A percentile compares a stretch with the other conserved stretches of the same genome.
phyloP scores from a whole-genome alignment of 2,113 vertebrate genomes.

The Nerophis lumbriciformis region DNA sequence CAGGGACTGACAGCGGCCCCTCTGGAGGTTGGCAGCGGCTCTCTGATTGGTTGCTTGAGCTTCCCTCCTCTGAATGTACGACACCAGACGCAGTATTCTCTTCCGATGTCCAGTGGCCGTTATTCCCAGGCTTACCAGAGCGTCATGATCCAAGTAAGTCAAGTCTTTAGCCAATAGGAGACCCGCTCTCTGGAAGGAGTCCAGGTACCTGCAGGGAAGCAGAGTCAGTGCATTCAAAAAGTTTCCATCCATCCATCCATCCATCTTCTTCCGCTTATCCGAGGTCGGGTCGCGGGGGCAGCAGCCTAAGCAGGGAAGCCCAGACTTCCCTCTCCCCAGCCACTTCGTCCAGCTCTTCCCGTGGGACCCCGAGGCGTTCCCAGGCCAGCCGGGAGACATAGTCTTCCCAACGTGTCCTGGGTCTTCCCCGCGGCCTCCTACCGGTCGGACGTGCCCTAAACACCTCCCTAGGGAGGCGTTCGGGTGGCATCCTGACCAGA shows the following conservation, averaged over 20 bases:
- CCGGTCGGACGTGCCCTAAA: too few species aligned
- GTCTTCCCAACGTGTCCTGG: too few species aligned
- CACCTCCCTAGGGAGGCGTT: too few species aligned
- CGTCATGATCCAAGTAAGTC: slow-evolving; percentile 71
- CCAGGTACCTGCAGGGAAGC: slow-evolving; percentile 68
- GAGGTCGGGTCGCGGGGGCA: too few species aligned
- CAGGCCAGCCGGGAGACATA: too few species aligned
- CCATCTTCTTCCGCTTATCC: too few species aligned
- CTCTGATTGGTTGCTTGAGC: slow-evolving; percentile 33
- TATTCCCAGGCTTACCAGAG: slow-evolving; percentile 81
- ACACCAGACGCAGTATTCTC: slow-evolving; percentile 81
- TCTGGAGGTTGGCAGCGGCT: slow-evolving; percentile 9
- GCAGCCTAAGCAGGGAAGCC: too few species aligned
- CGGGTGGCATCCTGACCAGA: too few species aligned
- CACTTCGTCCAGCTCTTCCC: too few species aligned
- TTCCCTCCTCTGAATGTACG: slow-evolving; percentile 51
- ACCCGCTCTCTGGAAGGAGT: slow-evolving; percentile 78
- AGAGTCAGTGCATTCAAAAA: not conserved
- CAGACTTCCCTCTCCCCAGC: too few species aligned
- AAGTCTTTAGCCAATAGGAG: slow-evolving; percentile 76
- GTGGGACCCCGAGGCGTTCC: too few species aligned
- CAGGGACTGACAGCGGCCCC: slow-evolving; percentile 59
- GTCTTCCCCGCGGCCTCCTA: too few species aligned
- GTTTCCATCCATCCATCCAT: not conserved
- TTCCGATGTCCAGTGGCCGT: slow-evolving; percentile 92